Evolutionary conservation across 2,797 vertebrate species (phyloP).

Genomic region (Hyperoplus immaculatus): DNA sequence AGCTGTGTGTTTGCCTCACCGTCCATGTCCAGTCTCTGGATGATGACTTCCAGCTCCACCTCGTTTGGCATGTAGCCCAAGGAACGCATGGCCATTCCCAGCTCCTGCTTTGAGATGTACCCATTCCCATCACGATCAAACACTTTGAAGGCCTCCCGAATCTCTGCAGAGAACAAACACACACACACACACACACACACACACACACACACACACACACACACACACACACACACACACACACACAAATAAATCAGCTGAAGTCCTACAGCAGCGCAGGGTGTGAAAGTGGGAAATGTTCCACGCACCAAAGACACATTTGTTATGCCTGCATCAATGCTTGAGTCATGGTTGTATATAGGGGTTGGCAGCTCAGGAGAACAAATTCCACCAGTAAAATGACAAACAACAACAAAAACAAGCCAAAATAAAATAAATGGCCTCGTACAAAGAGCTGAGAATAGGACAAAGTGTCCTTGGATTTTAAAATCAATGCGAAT

Average conservation of each 20-base stretch:
- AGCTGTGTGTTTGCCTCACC: slow-evolving; percentile 83
- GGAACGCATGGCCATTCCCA: slow-evolving; percentile 97
- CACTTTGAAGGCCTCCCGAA: slow-evolving; percentile 97
- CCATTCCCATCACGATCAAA: slow-evolving; percentile 96
- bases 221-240: slow-evolving; percentile 40
- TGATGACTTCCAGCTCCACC: slow-evolving; percentile 97
- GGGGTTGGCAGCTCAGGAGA: slow-evolving; percentile 57
- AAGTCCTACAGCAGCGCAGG: slow-evolving; percentile 42
- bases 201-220: slow-evolving; percentile 28
- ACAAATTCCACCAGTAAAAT: slow-evolving; percentile 50
- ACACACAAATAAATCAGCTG: slow-evolving; percentile 7
- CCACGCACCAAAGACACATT: slow-evolving; percentile 63
- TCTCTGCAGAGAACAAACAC: slow-evolving; percentile 84
- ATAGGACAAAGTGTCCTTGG: slow-evolving; percentile 32
- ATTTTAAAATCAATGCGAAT: slow-evolving; percentile 13
- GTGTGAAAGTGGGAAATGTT: slow-evolving; percentile 55
- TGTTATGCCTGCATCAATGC: slow-evolving; percentile 59
- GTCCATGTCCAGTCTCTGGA: slow-evolving; percentile 97
- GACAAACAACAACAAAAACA: slow-evolving; percentile 32
- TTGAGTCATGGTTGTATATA: slow-evolving; percentile 69
- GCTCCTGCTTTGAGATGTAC: slow-evolving; percentile 98
- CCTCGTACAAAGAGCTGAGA: slow-evolving; percentile 40
- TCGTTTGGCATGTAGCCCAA: slow-evolving; percentile 98
- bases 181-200: slow-evolving; percentile 38
- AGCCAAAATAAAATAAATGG: slow-evolving; percentile 32